phyloP scores from a whole-genome alignment of 2,113 vertebrate genomes.

The Zosterops hypoxanthus region DNA sequence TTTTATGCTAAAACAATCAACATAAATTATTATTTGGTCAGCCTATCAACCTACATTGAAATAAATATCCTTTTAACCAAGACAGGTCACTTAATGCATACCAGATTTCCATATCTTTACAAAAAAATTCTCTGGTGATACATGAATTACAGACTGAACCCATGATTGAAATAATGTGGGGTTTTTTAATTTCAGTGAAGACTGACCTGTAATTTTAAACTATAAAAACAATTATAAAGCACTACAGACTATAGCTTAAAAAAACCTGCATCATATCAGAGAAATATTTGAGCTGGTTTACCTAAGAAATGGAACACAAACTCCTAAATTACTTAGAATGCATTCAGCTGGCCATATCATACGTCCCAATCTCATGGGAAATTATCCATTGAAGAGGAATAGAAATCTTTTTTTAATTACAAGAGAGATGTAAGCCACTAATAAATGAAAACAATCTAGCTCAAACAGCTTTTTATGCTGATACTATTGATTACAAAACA shows the following conservation, averaged over 20 bases:
- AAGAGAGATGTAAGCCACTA: not conserved
- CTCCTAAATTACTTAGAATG: not conserved
- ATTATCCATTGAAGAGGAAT: not conserved
- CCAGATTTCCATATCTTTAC: not conserved
- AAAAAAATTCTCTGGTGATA: not conserved
- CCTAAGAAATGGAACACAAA: not conserved
- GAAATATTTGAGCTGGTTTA: not conserved
- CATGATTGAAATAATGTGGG: not conserved
- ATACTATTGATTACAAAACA: not conserved
- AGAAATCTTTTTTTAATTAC: not conserved
- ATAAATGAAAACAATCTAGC: not conserved
- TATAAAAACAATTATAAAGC: not conserved
- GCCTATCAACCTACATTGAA: slow-evolving; percentile 7
- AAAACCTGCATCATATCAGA: not conserved
- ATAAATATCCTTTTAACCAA: slow-evolving; percentile 62
- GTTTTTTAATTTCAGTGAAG: slow-evolving; percentile 7
- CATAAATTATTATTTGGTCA: slow-evolving; percentile 56
- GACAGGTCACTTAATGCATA: slow-evolving; percentile 26
- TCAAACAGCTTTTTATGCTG: not conserved
- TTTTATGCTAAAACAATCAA: slow-evolving; percentile 45
- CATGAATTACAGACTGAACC: not conserved
- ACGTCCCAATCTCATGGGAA: not conserved
- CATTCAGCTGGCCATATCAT: not conserved
- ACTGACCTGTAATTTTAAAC: slow-evolving; percentile 28
- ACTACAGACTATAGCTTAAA: not conserved